Conservation (phyloP, 2,113 vertebrate species). For the Labrus mixtus region DNA sequence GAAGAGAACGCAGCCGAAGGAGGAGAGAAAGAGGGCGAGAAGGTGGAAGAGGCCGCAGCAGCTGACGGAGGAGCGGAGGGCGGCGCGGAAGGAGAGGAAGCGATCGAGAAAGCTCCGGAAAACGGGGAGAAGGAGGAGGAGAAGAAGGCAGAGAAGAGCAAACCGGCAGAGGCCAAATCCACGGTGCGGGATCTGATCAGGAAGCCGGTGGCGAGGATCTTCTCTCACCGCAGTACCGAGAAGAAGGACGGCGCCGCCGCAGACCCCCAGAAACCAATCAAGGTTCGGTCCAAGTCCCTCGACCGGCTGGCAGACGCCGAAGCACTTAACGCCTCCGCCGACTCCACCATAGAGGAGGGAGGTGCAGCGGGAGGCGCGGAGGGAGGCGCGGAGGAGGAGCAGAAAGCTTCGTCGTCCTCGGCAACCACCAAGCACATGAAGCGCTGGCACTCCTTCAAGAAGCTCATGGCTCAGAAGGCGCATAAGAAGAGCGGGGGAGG, state of each 20-base stretch:
- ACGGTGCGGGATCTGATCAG: conserved; percentile 84
- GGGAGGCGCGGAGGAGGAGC: conserved; percentile 70
- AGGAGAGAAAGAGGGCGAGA: conserved; percentile 73
- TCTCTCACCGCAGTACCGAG: conserved; percentile 85
- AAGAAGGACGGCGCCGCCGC: conserved; percentile 78
- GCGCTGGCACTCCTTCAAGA: conserved; percentile 88
- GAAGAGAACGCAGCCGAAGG: conserved; percentile 69
- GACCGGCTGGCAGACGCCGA: conserved; percentile 82
- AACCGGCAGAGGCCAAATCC: conserved; percentile 77
- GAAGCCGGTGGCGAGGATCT: conserved; percentile 85
- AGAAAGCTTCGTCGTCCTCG: conserved; percentile 71
- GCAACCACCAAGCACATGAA: conserved; percentile 81
- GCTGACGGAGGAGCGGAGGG: conserved; percentile 62
- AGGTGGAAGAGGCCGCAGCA: conserved; percentile 58
- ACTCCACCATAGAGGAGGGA: conserved; percentile 71
- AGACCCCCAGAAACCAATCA: conserved; percentile 68
- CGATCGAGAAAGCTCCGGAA: conserved; percentile 73
- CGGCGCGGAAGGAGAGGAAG: conserved; percentile 62
- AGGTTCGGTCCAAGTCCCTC: conserved; percentile 82
- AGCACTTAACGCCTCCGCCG: conserved; percentile 68
- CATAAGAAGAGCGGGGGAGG: conserved; percentile 80
- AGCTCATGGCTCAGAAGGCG: conserved; percentile 84
- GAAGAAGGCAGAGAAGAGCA: conserved; percentile 78
- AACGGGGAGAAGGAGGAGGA: conserved; percentile 78
- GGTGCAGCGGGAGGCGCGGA: conserved; percentile 46